phyloP scores from a whole-genome alignment of 2,797 vertebrate genomes.

The Micrastur ruficollis region DNA sequence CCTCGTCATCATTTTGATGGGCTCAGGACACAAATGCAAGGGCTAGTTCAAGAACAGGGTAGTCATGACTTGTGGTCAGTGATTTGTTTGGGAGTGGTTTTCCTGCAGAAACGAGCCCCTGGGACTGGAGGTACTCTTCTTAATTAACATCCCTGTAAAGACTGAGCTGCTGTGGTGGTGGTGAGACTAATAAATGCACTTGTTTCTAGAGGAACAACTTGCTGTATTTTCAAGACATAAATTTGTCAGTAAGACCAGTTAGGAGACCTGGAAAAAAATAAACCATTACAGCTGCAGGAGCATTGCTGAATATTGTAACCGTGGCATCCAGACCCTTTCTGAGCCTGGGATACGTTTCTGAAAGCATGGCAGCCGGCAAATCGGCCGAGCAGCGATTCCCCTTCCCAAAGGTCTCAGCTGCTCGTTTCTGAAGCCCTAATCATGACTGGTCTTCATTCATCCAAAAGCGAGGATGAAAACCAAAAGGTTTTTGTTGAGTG shows the following conservation, averaged over 20 bases:
- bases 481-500: neutral
- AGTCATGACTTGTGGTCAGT: neutral
- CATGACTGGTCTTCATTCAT: neutral
- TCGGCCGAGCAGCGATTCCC: accelerated
- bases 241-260: neutral
- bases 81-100: neutral
- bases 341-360: neutral
- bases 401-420: neutral
- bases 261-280: neutral
- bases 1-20: neutral
- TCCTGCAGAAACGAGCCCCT: neutral
- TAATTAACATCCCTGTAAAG: neutral
- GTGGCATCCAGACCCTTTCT: neutral
- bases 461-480: neutral
- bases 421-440: neutral
- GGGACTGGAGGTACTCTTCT: neutral
- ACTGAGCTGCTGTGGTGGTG: neutral
- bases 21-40: neutral
- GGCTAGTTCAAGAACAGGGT: neutral
- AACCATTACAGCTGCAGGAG: neutral
- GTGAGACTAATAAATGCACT: neutral
- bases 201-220: neutral
- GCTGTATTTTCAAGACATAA: neutral
- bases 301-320: neutral
- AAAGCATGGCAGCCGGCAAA: neutral